These are phyloP conservation scores for Capromys pilorides DNA, from an alignment of 2,797 vertebrate genomes.

Conservation along the genomic window DNA sequence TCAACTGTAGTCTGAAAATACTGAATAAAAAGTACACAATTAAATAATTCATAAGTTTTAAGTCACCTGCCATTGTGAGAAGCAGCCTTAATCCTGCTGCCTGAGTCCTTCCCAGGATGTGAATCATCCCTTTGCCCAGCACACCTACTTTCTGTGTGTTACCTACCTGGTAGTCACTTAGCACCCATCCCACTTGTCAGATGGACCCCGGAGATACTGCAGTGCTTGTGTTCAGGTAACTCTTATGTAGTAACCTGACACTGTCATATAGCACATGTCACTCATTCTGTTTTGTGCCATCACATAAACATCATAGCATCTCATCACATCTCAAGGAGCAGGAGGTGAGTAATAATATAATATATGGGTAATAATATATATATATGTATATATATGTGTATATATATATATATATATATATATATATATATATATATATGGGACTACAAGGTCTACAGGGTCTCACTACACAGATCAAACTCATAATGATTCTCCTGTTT, in stretches of 20 bases:
- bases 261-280: background rate
- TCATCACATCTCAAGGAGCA: background rate
- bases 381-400: no score
- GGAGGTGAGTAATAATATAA: background rate
- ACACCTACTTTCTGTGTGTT: background rate
- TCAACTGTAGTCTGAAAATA: background rate
- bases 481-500: no score
- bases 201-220: background rate
- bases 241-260: no score
- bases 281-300: no score
- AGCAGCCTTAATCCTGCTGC: no score
- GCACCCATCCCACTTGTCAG: background rate
- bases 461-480: no score
- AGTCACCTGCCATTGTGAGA: background rate
- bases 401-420: no score
- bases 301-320: background rate
- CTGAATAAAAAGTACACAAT: background rate
- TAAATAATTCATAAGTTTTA: no score
- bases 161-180: background rate
- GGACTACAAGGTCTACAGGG: no score
- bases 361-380: no score
- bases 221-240: background rate
- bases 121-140: background rate
- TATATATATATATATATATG: no score
- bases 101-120: no score